Conservation (phyloP, 2,888 invertebrate genomes). For the Cryptophagus acutangulus region DNA sequence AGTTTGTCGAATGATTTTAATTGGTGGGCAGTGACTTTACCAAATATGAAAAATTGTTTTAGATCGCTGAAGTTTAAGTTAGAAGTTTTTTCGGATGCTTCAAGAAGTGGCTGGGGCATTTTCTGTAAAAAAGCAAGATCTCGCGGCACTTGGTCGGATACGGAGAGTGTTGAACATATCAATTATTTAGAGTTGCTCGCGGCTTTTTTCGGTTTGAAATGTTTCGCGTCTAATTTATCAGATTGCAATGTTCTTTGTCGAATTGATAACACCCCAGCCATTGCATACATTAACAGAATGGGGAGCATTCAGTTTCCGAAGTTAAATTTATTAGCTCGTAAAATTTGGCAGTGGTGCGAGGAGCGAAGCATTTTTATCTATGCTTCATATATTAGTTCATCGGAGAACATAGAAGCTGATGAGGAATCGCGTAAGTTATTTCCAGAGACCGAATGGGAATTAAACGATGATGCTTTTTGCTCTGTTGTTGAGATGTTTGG, state of each 20-base stretch:
- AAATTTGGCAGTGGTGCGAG: conserved; percentile 28
- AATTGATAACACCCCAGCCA: conserved; percentile 24
- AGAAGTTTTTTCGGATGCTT: conserved; percentile 30
- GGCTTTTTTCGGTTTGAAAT: conserved; percentile 22
- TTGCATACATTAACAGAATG: conserved; percentile 19
- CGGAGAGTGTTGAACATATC: conserved; percentile 21
- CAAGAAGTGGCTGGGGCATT: conserved; percentile 25
- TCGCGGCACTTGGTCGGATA: conserved; percentile 19
- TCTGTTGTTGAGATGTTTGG: conserved; percentile 7
- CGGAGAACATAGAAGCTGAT: conserved; percentile 9
- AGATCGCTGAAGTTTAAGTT: conserved; percentile 9
- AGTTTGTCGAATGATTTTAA: conserved; percentile 6
- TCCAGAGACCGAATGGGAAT: conserved; percentile 5
- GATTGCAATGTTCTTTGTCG: conserved; percentile 20
- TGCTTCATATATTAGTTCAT: conserved; percentile 25
- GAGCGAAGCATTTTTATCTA: conserved; percentile 24
- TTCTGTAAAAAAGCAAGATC: conserved; percentile 14
- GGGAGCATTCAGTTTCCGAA: conserved; percentile 21
- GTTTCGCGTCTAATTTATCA: conserved; percentile 18
- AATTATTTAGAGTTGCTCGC: conserved; percentile 27
- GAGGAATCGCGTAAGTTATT: neutral
- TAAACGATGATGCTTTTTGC: conserved; percentile 2
- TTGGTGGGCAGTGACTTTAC: conserved; percentile 19
- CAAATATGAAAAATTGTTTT: conserved; percentile 4
- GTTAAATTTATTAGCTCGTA: conserved; percentile 20